These are phyloP conservation scores for Danio kyathit DNA, from an alignment of 2,797 vertebrate species.

Conservation along the genomic window DNA sequence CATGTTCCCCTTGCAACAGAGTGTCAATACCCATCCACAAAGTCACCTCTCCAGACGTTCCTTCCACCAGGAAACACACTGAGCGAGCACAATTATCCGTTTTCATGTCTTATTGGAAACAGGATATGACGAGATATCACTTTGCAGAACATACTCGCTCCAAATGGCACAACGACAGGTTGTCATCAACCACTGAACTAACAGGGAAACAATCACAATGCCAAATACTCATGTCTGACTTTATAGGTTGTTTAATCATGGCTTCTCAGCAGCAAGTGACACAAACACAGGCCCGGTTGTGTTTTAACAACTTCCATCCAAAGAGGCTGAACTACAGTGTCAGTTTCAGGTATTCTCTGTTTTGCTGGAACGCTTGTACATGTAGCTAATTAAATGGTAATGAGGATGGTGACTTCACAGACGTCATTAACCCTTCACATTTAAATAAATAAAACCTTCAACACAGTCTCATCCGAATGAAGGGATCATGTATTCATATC, in stretches of 20 bases:
- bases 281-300: slow-evolving; percentile 41
- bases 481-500: not conserved
- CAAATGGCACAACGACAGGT: slow-evolving; percentile 25
- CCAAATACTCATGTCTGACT: slow-evolving; percentile 1
- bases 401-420: slow-evolving; percentile 58
- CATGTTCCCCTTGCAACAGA: slow-evolving; percentile 73
- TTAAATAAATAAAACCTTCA: slow-evolving; percentile 60
- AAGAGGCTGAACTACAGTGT: slow-evolving; percentile 47
- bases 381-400: slow-evolving; percentile 66
- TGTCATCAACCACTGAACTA: slow-evolving; percentile 47
- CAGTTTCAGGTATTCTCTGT: slow-evolving; percentile 52
- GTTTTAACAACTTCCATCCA: slow-evolving; percentile 51
- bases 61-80: slow-evolving; percentile 41
- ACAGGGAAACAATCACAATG: not conserved
- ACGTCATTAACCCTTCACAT: slow-evolving; percentile 57
- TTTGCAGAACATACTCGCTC: slow-evolving; percentile 25
- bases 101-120: slow-evolving; percentile 47
- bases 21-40: slow-evolving; percentile 74
- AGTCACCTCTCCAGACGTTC: slow-evolving; percentile 71
- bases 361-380: slow-evolving; percentile 47
- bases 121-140: slow-evolving; percentile 33
- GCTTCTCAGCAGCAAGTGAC: slow-evolving; percentile 36
- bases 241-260: slow-evolving; percentile 47
- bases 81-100: slow-evolving; percentile 31
- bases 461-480: slow-evolving; percentile 23